Evolutionary conservation across 23 tunicate genomes (phyloP), one percentile per base, ranked within the genome.

Genomic region (Trididemnum miniatum): DNA sequence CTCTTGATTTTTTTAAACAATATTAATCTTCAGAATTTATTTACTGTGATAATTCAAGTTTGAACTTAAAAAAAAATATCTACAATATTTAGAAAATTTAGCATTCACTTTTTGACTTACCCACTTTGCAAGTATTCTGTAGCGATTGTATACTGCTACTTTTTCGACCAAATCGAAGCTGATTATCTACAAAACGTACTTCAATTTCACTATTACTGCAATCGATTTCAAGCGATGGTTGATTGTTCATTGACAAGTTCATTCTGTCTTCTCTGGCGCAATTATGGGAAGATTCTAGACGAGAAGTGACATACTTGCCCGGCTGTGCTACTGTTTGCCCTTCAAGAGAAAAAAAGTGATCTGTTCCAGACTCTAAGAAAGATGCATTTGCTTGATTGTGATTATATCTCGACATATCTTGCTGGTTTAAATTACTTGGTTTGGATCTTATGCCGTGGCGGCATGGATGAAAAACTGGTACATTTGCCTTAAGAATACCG

Each of bases 181-280:
- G 54, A 7, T 44, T 44, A 15, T 44, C 15, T 9, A 62, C 29
- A 62, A 67, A 82, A 22, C 93, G 76, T 0, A 88, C 87, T 78
- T 88, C 85, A 31, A 89, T 79, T 49, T 89, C 88, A 65, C 88
- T 89, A 23, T 79, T 79, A 77, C 95, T 89, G 82, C 95, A 89
- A 69, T 89, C 95, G 65, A 89, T 89, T 38, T 89, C 95, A 1
- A 89, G 62, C 81, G 95, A 59, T 28, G 77, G 51, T 7, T 67
- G 31, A 34, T 79, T 50, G 1, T 15, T 25, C 12, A 9, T 44
- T 15, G 54, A 15, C 15, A 44, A 44, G n/a, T n/a, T n/a, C n/a
- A n/a, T n/a, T n/a, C n/a, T n/a, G 57, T 62, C 69, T 15, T 62
- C 28, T 5, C 20, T 5, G 5, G 9, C 38, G 7, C 38, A 67